A percentile compares a stretch with the other conserved stretches of the same genome.
phyloP scores from a whole-genome alignment of 2,113 vertebrate species.

The Stegostoma tigrinum region DNA sequence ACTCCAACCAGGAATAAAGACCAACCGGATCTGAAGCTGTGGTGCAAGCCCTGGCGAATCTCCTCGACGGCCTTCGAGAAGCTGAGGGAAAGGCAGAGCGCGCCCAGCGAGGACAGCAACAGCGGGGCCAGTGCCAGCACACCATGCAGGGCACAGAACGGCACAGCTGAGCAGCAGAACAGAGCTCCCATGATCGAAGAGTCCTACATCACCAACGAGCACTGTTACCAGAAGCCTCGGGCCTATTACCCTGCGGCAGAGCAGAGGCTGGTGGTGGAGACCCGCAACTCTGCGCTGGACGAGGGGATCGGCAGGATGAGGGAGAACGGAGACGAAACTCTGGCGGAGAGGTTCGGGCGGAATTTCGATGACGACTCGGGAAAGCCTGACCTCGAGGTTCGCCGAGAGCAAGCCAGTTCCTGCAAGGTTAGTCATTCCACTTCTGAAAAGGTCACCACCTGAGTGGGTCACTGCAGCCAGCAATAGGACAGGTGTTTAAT shows the following conservation, averaged over 20 bases:
- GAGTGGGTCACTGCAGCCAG: neutral
- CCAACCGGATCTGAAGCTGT: conserved; percentile 83
- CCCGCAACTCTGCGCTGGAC: conserved; percentile 71
- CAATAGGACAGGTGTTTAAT: neutral
- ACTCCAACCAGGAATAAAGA: conserved; percentile 66
- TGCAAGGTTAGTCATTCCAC: conserved; percentile 60
- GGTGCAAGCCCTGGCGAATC: conserved; percentile 83
- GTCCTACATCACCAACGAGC: conserved; percentile 92
- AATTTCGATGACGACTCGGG: conserved; percentile 65
- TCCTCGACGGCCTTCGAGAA: conserved; percentile 59
- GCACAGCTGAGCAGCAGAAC: conserved; percentile 54
- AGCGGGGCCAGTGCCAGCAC: neutral
- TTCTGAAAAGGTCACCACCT: neutral
- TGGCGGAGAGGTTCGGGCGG: conserved; percentile 69
- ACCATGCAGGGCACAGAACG: conserved; percentile 58
- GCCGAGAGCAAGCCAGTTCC: conserved; percentile 42
- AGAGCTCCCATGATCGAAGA: conserved; percentile 68
- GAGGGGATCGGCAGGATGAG: conserved; percentile 69
- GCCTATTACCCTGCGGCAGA: conserved; percentile 84
- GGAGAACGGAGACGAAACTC: conserved; percentile 66
- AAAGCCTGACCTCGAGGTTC: conserved; percentile 55
- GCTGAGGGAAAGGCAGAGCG: conserved; percentile 53
- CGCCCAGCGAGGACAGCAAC: conserved; percentile 41
- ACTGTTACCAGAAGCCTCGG: conserved; percentile 95
- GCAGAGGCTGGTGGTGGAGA: conserved; percentile 87